Base-by-base conservation (phyloP, 1,140 invertebrate species). In the Pseudachorutes palmiensis region DNA sequence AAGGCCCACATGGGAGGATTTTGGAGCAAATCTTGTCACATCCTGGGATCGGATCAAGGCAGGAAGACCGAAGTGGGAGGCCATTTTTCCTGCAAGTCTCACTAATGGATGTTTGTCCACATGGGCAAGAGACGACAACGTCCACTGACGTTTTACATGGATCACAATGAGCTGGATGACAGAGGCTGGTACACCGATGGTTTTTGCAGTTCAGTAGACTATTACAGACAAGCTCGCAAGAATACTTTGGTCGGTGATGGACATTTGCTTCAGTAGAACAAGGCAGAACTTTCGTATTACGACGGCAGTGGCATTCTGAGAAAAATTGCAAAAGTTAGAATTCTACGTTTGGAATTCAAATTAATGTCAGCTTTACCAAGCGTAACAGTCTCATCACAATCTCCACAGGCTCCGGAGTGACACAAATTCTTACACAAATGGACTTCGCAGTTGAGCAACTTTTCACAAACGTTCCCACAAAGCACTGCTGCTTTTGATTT, bases 21-120 rank as follows among this genome's bases (percentile, higher is more conserved):
- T 92, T 92, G 1, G 81, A 83, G 78, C 95, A 98, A 26, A 79
- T 77, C 66, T 88, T 84, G 28, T 85, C 85, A 80, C 96, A 98
- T 26, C 86, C 84, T 0, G 93, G 92, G 72, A 98, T 84, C 0
- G 89, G 84, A 79, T 97, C 94, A 3, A 86, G 80, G 77, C 95
- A 98, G 14, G 81, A 84, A 41, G 78, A 82, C 69, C 84, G 36
- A 58, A 65, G 16, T 2, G 65, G 58, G 16, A 72, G 68, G 29
- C 67, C 66, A 33, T 75, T 69, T 5, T 61, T 30, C 33, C 70
- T 49, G 48, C 71, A 70, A 1, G 82, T 70, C 9, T 80, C 75
- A 30, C 69, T 49, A 19, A 84, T 72, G 1, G 76, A 74, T 3
- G 83, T 89, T 77, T 91, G 86, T 0, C 89, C 91, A 79, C 94